These are phyloP conservation scores for Ceratina japonica DNA, from an alignment of 1,140 invertebrate genomes.

Conservation along the genomic window DNA sequence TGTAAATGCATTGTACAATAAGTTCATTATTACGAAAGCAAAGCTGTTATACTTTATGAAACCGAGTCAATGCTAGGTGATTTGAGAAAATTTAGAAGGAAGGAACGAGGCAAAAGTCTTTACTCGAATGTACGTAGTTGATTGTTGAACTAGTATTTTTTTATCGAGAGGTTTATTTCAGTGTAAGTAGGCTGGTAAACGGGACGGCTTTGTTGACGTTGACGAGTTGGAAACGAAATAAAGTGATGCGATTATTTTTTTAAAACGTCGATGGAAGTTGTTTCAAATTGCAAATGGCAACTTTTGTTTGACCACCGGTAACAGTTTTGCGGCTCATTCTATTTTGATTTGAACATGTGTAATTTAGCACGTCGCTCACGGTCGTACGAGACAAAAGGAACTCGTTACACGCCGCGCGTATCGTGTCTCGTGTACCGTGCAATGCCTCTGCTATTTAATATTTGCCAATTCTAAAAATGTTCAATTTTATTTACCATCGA, in stretches of 20 bases:
- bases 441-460: slow-evolving; percentile 11
- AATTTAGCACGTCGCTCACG: slow-evolving; percentile 58
- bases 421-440: background rate
- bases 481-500: slow-evolving; percentile 12
- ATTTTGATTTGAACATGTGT: slow-evolving; percentile 51
- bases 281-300: background rate
- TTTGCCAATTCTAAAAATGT: slow-evolving; percentile 7
- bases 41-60: slow-evolving; percentile 43
- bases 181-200: slow-evolving; percentile 4
- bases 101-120: slow-evolving; percentile 12
- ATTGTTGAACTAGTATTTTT: slow-evolving; percentile 32
- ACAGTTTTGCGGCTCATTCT: slow-evolving; percentile 48
- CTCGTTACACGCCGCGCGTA: slow-evolving; percentile 20
- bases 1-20: slow-evolving; percentile 43
- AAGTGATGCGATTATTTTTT: slow-evolving; percentile 28
- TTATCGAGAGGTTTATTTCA: slow-evolving; percentile 39
- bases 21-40: slow-evolving; percentile 29
- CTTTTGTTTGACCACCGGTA: slow-evolving; percentile 4
- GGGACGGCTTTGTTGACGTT: slow-evolving; percentile 13
- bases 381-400: slow-evolving; percentile 35
- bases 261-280: slow-evolving; percentile 1
- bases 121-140: slow-evolving; percentile 12
- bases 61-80: slow-evolving; percentile 35
- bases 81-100: slow-evolving; percentile 9
- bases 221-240: slow-evolving; percentile 20